Conservation (phyloP, 1,140 invertebrate species). For the Phenacoccus solenopsis region DNA sequence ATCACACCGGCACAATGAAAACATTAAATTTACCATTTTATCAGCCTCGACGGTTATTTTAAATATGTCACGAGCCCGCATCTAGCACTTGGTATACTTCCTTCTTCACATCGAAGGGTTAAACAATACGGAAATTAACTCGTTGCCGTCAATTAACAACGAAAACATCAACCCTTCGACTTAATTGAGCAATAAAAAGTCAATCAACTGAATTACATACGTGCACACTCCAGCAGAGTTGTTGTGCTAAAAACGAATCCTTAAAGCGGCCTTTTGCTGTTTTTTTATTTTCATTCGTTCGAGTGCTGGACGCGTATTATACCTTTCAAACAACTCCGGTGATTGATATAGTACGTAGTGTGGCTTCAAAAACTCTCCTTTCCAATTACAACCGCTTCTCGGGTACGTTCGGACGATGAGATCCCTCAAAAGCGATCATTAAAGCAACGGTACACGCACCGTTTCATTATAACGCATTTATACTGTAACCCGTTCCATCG, state of each 20-base stretch:
- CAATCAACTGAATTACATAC: neutral
- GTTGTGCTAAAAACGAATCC: neutral
- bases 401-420: neutral
- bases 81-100: neutral
- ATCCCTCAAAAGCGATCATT: neutral
- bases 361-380: neutral
- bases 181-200: neutral
- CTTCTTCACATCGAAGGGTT: neutral
- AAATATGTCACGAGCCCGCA: neutral
- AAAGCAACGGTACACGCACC: neutral
- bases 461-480: neutral
- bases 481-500: neutral
- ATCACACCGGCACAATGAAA: no score
- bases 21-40: no score
- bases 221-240: neutral
- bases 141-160: neutral
- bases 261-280: no score
- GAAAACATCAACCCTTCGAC: neutral
- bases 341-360: neutral
- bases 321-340: neutral
- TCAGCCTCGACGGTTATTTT: no score
- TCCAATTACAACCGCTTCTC: neutral
- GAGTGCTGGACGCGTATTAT: no score
- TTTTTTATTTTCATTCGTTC: neutral
- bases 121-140: neutral